Percentiles rank a stretch among this genome's conserved stretches.
These are phyloP conservation scores for Peromyscus polionotus DNA, from an alignment of 2,113 vertebrate species.

Conservation along the genomic window DNA sequence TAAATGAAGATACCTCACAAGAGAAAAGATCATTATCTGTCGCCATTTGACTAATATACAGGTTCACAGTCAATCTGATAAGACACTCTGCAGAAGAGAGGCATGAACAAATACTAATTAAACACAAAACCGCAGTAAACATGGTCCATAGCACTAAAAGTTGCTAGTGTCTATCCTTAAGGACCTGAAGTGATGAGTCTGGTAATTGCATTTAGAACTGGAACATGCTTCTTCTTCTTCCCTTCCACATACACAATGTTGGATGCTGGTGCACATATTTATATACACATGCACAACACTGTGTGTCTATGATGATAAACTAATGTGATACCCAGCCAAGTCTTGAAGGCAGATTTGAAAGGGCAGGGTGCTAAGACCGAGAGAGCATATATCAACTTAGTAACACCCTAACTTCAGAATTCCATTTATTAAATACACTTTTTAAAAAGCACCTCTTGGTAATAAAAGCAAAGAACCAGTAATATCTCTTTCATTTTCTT, in stretches of 20 bases:
- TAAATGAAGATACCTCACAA: conserved; percentile 85
- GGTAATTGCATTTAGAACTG: conserved; percentile 75
- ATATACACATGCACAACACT: conserved; percentile 81
- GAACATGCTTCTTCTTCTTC: conserved; percentile 79
- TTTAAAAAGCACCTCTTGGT: conserved; percentile 84
- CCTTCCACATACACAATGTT: conserved; percentile 83
- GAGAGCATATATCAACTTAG: conserved; percentile 84
- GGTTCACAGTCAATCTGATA: conserved; percentile 84
- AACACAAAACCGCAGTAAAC: conserved; percentile 85
- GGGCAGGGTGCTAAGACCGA: conserved; percentile 85
- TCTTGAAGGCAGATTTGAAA: conserved; percentile 86
- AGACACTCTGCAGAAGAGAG: conserved; percentile 82
- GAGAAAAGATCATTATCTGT: conserved; percentile 84
- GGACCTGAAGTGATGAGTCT: conserved; percentile 77
- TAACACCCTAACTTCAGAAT: conserved; percentile 85
- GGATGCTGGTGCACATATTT: conserved; percentile 83
- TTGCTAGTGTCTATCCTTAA: conserved; percentile 77
- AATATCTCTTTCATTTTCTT: conserved; percentile 77
- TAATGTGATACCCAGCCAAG: conserved; percentile 83
- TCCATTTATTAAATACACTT: conserved; percentile 87
- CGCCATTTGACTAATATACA: conserved; percentile 78
- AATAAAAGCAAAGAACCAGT: conserved; percentile 82
- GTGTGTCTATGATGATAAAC: conserved; percentile 83
- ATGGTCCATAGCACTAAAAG: conserved; percentile 82
- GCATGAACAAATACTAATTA: conserved; percentile 82